Conservation (phyloP, 2,797 vertebrate species). For the Hipposideros larvatus region DNA sequence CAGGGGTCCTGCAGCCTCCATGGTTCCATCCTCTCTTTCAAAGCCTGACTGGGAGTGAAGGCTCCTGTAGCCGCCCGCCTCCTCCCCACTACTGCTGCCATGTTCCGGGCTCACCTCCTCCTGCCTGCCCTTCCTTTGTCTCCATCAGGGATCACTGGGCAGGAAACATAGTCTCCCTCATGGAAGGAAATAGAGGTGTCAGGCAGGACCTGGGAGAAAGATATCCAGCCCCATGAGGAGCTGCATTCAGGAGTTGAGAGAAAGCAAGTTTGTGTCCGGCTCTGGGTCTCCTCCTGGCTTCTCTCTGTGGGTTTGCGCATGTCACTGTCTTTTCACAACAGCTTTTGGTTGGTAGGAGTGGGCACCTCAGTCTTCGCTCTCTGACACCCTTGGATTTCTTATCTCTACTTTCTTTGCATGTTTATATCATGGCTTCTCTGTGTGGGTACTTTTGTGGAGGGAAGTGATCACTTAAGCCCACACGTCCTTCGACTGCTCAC, state of each 20-base stretch:
- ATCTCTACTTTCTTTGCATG: not conserved
- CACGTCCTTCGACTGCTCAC: not conserved
- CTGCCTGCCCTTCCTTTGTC: not conserved
- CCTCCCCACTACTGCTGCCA: accelerated
- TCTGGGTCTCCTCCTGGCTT: not conserved
- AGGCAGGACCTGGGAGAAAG: not conserved
- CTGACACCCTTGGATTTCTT: not conserved
- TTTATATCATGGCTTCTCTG: not conserved
- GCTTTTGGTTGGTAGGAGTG: not conserved
- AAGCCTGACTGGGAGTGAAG: not conserved
- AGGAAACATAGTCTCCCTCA: not conserved
- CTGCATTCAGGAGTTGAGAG: not conserved
- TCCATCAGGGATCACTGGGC: not conserved
- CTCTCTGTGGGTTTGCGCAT: not conserved
- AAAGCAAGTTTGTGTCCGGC: not conserved
- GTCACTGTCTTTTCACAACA: not conserved
- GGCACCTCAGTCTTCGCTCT: not conserved
- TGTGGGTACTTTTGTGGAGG: not conserved
- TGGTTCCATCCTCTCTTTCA: not conserved
- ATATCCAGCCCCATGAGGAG: not conserved
- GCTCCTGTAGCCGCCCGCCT: not conserved
- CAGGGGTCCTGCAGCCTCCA: not conserved
- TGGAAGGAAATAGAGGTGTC: not conserved
- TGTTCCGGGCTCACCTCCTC: not conserved
- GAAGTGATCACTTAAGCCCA: not conserved